Evolutionary conservation across 2,113 vertebrate species (phyloP).

Genomic region (Sterrhoptilus dennistouni): DNA sequence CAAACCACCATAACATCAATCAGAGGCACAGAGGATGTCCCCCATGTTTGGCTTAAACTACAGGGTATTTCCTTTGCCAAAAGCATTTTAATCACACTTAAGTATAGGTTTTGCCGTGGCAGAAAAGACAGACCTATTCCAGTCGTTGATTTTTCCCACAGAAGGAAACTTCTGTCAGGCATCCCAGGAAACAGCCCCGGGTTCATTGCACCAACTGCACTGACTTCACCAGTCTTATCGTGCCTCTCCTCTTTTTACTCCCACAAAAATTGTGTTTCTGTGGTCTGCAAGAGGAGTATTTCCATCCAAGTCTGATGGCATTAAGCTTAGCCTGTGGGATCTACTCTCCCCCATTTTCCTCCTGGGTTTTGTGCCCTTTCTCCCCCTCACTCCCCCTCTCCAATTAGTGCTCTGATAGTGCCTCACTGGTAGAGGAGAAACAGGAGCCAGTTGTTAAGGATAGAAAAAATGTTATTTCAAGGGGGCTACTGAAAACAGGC

Average conservation of each 20-base stretch:
- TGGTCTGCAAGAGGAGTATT: background rate
- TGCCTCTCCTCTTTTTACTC: background rate
- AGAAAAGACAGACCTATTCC: background rate
- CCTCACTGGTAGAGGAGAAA: background rate
- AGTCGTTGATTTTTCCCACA: slow-evolving; percentile 57
- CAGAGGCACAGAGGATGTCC: slow-evolving; percentile 47
- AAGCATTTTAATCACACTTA: slow-evolving; percentile 47
- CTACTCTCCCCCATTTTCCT: background rate
- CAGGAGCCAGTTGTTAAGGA: background rate
- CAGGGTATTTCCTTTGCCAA: slow-evolving; percentile 62
- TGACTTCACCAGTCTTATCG: background rate
- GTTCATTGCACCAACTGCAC: background rate
- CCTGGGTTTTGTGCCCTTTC: background rate
- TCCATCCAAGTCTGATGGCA: background rate
- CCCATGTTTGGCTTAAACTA: slow-evolving; percentile 7
- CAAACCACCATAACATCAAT: slow-evolving; percentile 57
- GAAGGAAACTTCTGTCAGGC: background rate
- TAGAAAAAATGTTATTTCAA: background rate
- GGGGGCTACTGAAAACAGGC: background rate
- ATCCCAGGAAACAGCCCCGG: background rate
- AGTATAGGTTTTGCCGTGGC: slow-evolving; percentile 58
- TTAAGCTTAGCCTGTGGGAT: background rate
- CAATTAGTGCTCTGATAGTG: background rate
- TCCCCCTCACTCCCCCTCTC: background rate
- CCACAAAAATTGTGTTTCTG: background rate